Evolutionary conservation across 1,140 invertebrate genomes (phyloP).

Genomic region (Drosophila serrata): DNA sequence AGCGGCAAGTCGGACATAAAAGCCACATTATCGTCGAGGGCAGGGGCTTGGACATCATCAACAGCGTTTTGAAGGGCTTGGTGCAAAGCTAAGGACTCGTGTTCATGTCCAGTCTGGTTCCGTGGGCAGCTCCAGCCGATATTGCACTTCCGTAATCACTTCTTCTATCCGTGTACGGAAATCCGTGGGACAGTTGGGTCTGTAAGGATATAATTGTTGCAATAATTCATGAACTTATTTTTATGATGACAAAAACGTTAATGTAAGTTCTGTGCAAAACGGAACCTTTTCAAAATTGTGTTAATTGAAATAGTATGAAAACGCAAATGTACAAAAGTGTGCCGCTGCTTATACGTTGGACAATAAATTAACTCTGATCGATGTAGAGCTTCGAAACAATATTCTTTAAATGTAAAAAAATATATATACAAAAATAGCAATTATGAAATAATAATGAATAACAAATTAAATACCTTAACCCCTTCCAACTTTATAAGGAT

Average conservation of each 20-base stretch:
- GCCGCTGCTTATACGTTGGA: background rate
- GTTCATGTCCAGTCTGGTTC: constrained; percentile 85
- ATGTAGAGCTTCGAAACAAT: background rate
- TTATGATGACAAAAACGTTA: background rate
- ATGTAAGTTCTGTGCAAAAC: background rate
- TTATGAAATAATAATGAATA: background rate
- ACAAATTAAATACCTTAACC: background rate
- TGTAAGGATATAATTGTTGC: constrained; percentile 28
- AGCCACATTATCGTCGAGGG: constrained; percentile 92
- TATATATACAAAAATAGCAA: background rate
- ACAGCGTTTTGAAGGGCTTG: constrained; percentile 90
- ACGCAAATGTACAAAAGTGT: too few relatives aligned
- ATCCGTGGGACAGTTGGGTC: constrained; percentile 84
- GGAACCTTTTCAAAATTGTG: too few relatives aligned
- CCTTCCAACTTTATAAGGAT: background rate
- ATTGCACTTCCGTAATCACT: constrained; percentile 82
- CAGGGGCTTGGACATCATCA: constrained; percentile 92
- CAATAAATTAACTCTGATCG: background rate
- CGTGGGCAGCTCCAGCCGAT: constrained; percentile 74
- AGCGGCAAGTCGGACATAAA: constrained; percentile 95
- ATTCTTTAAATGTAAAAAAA: background rate
- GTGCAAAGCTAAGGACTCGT: constrained; percentile 88
- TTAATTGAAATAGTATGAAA: background rate
- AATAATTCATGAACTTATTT: background rate
- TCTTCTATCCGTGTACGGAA: constrained; percentile 84